A percentile compares a stretch with the other conserved stretches of the same genome.
Conservation (phyloP, 2,888 invertebrate genomes). For the Elegia similella region DNA sequence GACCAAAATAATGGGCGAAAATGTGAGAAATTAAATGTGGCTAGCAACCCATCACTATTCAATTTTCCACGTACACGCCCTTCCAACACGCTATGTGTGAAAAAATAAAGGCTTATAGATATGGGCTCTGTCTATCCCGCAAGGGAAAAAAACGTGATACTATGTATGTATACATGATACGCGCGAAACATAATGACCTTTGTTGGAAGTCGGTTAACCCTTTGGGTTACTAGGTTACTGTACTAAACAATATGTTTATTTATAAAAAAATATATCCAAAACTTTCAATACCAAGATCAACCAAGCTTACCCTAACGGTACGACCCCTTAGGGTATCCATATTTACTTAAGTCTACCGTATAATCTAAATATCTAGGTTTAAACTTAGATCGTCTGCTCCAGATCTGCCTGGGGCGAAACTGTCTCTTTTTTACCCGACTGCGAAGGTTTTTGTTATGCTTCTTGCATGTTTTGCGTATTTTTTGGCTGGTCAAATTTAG, state of each 20-base stretch:
- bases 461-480: not conserved
- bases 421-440: slow-evolving; percentile 18
- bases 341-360: slow-evolving; percentile 18
- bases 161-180: too few relatives aligned
- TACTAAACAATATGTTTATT: not conserved
- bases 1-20: too few relatives aligned
- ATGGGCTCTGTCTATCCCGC: too few relatives aligned
- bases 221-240: too few relatives aligned
- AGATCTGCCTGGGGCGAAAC: slow-evolving; percentile 15
- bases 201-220: too few relatives aligned
- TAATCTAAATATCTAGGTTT: slow-evolving; percentile 14
- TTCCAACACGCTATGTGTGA: too few relatives aligned
- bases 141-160: too few relatives aligned
- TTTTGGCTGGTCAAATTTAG: not conserved
- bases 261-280: not conserved
- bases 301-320: not conserved
- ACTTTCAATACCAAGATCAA: not conserved
- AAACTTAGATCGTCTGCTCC: slow-evolving; percentile 20
- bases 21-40: too few relatives aligned
- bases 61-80: too few relatives aligned
- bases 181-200: too few relatives aligned
- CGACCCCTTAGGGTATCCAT: not conserved
- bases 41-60: too few relatives aligned
- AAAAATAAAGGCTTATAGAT: too few relatives aligned
- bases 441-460: slow-evolving; percentile 1